Percentiles rank a stretch among this genome's conserved stretches.
phyloP scores from a whole-genome alignment of 35 echinoderm and acorn worm genomes.

The Anneissia japonica region DNA sequence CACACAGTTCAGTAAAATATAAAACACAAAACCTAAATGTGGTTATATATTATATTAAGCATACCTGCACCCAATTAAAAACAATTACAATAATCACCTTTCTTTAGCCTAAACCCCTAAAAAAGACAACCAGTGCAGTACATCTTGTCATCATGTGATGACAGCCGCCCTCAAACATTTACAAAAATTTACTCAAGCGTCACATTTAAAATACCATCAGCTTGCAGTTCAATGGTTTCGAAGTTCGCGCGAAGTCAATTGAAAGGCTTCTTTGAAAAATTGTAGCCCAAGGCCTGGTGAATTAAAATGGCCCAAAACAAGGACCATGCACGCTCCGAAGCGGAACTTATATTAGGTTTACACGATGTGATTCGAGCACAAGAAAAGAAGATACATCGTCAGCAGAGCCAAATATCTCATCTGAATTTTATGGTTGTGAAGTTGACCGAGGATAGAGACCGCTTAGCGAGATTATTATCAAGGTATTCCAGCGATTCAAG shows the following conservation, averaged over 20 bases:
- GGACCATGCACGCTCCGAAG: background rate
- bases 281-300: background rate
- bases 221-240: background rate
- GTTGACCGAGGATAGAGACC: background rate
- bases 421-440: background rate
- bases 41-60: no score
- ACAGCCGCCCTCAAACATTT: background rate
- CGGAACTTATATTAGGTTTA: background rate
- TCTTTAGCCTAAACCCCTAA: no score
- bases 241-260: background rate
- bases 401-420: background rate
- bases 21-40: no score
- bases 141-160: background rate
- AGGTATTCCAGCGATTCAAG: background rate
- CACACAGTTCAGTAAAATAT: no score
- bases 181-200: background rate
- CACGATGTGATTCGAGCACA: background rate
- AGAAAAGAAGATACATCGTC: background rate
- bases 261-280: background rate
- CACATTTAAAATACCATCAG: background rate
- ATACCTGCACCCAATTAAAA: no score
- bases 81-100: no score
- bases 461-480: background rate
- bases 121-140: no score
- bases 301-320: background rate